Base-by-base conservation (phyloP, 2,888 invertebrate species). In the Tetropium fuscum region DNA sequence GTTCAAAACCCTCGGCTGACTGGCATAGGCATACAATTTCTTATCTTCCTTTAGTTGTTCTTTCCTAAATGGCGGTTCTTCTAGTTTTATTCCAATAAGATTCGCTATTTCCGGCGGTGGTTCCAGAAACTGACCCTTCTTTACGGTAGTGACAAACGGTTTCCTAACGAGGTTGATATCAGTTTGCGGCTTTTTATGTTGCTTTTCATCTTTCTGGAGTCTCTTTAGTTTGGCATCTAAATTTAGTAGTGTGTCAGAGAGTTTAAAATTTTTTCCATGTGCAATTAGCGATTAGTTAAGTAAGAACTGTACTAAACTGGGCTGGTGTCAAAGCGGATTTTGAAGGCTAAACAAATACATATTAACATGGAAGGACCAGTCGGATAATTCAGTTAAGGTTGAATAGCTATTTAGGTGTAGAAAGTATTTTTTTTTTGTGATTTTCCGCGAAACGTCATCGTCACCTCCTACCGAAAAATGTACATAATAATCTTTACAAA, bases 121-220 rank as follows among this genome's bases (percentile, higher is more conserved):
- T 74, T 90, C 88, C 64, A 93, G 81, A 77, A 93, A 94, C 72
- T 89, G 87, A 1, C 94, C 94, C 48, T 87, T 87, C 70, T 89
- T 90, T 36, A 94, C 94, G 0, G 93, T 93, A 6, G 92, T 93
- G 64, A 93, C 88, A 76, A 94, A 94, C 6, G 92, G 87, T 58
- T 83, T 84, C 30, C 75, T 74, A 19, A 66, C 69, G n/a, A 60
- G 45, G n/a, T 53, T 43, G 6, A 60, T 56, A 41, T 70, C 68
- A 43, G 67, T 36, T 67, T 60, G 64, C 58, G 48, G 66, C 53
- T 54, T 71, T 69, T 69, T 69, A 45, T 63, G 58, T 48, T 73
- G 74, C 44, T 78, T 77, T 40, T 87, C 87, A 67, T 87, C 87
- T 60, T 88, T 87, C 78, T 90, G 89, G 47, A 92, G 84, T 57